These are phyloP conservation scores for Halisarca cf. caerulea DNA, from an alignment of 37 sponge, comb jelly and placozoan species.

Conservation along the genomic window DNA sequence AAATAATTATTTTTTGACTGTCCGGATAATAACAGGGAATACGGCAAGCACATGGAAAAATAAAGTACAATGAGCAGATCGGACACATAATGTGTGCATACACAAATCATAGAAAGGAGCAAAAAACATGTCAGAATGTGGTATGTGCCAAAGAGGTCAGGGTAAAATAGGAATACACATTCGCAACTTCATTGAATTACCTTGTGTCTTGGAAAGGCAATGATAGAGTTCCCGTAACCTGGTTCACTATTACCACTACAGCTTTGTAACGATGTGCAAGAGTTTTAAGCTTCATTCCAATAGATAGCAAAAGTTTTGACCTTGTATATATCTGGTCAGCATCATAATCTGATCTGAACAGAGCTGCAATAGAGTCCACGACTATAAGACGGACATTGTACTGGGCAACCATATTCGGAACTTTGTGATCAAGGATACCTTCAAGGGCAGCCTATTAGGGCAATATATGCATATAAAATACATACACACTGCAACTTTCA, in stretches of 20 bases:
- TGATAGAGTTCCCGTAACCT: constrained; percentile 53
- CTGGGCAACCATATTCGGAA: constrained; percentile 58
- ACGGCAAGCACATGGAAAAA: no score
- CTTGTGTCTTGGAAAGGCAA: background rate
- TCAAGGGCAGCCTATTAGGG: constrained; percentile 45
- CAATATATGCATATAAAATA: no score
- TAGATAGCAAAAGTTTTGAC: constrained; percentile 60
- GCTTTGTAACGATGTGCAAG: constrained; percentile 42
- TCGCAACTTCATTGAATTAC: no score
- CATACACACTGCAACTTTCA: no score
- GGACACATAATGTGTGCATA: no score
- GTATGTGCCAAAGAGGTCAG: no score
- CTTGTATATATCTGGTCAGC: constrained; percentile 36
- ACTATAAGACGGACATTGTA: constrained; percentile 65
- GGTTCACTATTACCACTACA: constrained; percentile 84
- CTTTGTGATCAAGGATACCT: constrained; percentile 54
- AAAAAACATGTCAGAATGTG: no score
- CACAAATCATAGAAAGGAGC: no score
- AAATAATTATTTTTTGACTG: no score
- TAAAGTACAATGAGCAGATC: no score
- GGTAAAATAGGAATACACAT: no score
- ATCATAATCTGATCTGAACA: constrained; percentile 78
- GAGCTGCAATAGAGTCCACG: constrained; percentile 90
- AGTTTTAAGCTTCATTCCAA: constrained; percentile 57
- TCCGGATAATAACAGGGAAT: no score